A percentile compares a stretch with the other conserved stretches of the same genome.
Conservation (phyloP, 2,888 invertebrate genomes). For the Ecliptopera silaceata region DNA sequence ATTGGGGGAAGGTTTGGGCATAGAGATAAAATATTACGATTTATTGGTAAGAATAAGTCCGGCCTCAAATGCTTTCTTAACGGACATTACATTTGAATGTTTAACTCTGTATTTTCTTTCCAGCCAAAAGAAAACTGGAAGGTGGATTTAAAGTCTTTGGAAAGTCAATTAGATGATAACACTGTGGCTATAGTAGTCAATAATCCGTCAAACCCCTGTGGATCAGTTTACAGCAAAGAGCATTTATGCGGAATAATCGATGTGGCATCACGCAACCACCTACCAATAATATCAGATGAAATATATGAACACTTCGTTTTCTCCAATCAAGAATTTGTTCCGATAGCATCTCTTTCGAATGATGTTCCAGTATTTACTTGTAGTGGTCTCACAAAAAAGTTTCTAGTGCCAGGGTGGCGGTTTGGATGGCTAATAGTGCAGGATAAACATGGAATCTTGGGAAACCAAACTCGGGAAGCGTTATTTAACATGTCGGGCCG, state of each 20-base stretch:
- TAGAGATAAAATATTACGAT: constrained; percentile 89
- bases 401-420: constrained; percentile 98
- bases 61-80: no score
- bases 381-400: constrained; percentile 97
- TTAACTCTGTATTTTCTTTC: constrained; percentile 42
- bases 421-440: constrained; percentile 98
- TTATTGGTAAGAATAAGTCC: constrained; percentile 82
- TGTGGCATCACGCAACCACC: constrained; percentile 88
- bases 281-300: constrained; percentile 98
- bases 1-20: constrained; percentile 91
- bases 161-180: constrained; percentile 92
- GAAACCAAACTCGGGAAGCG: constrained; percentile 74
- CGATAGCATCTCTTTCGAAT: constrained; percentile 91
- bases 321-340: constrained; percentile 88
- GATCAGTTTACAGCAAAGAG: constrained; percentile 92
- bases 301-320: constrained; percentile 98
- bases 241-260: constrained; percentile 92
- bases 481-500: constrained; percentile 88
- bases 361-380: constrained; percentile 96
- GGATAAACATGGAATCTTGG: constrained; percentile 88
- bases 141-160: constrained; percentile 92
- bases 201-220: constrained; percentile 99
- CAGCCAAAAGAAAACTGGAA: constrained; percentile 93
- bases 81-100: no score
- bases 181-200: constrained; percentile 96